A percentile compares a stretch with the other conserved stretches of the same genome.
Evolutionary conservation across 2,113 vertebrate genomes (phyloP).

Genomic region (Bubo blakistoni): DNA sequence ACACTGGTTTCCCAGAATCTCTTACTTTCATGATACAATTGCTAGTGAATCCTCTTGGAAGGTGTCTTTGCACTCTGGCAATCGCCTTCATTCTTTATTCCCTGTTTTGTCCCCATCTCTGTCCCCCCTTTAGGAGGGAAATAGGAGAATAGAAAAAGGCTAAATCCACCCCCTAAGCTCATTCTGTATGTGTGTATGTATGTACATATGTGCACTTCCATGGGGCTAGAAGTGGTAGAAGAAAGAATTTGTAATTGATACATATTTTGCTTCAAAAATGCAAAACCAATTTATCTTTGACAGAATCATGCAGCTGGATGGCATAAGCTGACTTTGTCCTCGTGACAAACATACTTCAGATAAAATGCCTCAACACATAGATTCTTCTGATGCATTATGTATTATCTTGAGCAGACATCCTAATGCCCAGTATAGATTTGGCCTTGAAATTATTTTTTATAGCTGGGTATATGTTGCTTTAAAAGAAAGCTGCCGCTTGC

Average conservation of each 20-base stretch:
- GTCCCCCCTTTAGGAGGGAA: not conserved
- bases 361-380: slow-evolving; percentile 5
- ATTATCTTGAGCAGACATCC: not conserved
- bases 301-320: not conserved
- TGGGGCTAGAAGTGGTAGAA: not conserved
- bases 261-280: not conserved
- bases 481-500: slow-evolving; percentile 15
- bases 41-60: not conserved
- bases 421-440: not conserved
- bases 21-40: not conserved
- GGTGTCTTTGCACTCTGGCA: not conserved
- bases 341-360: not conserved
- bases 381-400: not conserved
- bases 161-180: not conserved
- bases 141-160: not conserved
- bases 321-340: slow-evolving; percentile 15
- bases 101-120: not conserved
- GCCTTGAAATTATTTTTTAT: slow-evolving; percentile 10
- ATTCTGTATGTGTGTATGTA: not conserved
- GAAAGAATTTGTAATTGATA: not conserved
- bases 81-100: not conserved
- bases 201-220: not conserved
- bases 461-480: slow-evolving; percentile 7
- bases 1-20: not conserved
- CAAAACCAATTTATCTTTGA: not conserved